Percentiles rank a stretch among this genome's conserved stretches.
These are phyloP conservation scores for Carettochelys insculpta DNA, from an alignment of 2,113 vertebrate species.

Conservation along the genomic window DNA sequence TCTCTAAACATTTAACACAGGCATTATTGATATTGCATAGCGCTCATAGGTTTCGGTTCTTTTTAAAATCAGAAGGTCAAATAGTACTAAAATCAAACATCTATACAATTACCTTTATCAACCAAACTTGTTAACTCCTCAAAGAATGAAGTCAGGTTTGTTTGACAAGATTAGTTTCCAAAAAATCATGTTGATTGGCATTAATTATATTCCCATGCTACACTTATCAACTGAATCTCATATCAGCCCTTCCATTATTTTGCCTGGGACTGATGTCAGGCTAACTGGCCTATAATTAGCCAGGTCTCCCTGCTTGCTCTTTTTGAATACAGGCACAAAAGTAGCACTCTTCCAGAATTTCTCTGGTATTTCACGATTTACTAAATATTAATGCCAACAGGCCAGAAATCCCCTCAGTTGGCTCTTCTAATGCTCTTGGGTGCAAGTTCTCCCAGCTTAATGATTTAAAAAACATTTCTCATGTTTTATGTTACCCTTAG, in stretches of 20 bases:
- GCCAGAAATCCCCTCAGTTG: background rate
- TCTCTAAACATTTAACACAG: no score
- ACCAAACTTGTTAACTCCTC: background rate
- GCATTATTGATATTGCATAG: no score
- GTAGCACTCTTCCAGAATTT: background rate
- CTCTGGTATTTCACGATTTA: background rate
- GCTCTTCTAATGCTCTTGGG: background rate
- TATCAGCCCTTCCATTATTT: background rate
- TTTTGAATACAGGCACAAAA: background rate
- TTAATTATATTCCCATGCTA: background rate
- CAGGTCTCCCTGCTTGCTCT: background rate
- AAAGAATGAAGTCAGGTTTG: background rate
- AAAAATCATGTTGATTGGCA: background rate
- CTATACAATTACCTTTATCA: background rate
- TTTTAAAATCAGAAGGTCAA: background rate
- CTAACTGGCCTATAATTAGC: background rate
- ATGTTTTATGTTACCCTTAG: background rate
- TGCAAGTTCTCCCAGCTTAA: background rate
- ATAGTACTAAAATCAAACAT: background rate
- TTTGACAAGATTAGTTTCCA: background rate
- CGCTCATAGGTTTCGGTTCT: no score
- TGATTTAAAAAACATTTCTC: background rate
- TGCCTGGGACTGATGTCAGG: background rate
- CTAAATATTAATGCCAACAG: background rate
- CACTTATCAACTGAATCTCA: background rate